These are phyloP conservation scores for Echinops telfairi DNA, from an alignment of 2,113 vertebrate genomes.

Conservation along the genomic window DNA sequence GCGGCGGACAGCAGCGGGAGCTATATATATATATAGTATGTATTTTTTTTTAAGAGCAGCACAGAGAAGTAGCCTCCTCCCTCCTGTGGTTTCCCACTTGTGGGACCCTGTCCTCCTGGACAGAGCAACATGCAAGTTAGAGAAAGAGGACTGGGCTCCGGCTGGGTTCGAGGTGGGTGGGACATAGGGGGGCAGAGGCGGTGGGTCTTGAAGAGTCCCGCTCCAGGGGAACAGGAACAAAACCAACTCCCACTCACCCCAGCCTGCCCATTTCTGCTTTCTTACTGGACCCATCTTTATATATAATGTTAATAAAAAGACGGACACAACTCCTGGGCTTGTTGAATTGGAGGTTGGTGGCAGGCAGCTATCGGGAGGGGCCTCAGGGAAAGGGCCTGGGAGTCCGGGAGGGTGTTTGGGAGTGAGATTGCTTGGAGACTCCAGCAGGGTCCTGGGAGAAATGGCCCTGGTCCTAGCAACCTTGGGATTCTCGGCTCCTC, in stretches of 20 bases:
- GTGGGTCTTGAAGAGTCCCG: slow-evolving; percentile 44
- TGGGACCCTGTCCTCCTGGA: slow-evolving; percentile 80
- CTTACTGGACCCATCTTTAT: slow-evolving; percentile 75
- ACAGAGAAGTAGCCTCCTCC: slow-evolving; percentile 76
- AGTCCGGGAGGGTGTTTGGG: not conserved
- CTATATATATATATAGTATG: slow-evolving; percentile 73
- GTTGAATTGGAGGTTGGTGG: slow-evolving; percentile 50
- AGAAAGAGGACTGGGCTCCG: slow-evolving; percentile 66
- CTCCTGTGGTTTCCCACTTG: slow-evolving; percentile 82
- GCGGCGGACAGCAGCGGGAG: slow-evolving; percentile 51
- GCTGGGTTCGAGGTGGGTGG: slow-evolving; percentile 61
- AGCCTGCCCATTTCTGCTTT: slow-evolving; percentile 75
- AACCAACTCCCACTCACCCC: slow-evolving; percentile 63
- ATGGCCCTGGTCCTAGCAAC: too few species aligned
- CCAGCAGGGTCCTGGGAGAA: not conserved
- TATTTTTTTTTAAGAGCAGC: slow-evolving; percentile 73
- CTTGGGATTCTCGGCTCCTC: not conserved
- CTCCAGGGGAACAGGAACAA: not conserved
- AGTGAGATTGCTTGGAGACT: not conserved
- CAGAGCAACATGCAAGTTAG: slow-evolving; percentile 81
- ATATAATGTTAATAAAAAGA: slow-evolving; percentile 81
- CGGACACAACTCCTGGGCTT: slow-evolving; percentile 65
- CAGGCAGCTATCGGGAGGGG: not conserved
- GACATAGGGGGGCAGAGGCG: not conserved
- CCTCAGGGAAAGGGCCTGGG: not conserved